Evolutionary conservation across 2,888 invertebrate species (phyloP), one percentile per base, ranked within the genome.

Genomic region (Acanthosepion esculentum): DNA sequence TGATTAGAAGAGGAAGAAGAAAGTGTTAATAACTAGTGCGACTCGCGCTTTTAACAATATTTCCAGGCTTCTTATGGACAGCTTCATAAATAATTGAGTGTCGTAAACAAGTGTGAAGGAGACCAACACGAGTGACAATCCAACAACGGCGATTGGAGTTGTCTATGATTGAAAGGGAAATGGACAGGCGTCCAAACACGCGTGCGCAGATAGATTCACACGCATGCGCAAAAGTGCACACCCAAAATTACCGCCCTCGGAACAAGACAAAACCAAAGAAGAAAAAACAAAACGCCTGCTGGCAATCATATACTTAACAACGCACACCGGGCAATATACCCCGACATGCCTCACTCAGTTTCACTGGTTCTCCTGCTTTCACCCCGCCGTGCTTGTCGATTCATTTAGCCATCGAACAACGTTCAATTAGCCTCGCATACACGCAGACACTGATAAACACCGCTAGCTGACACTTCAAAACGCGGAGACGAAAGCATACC

Each of bases 221-320:
- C n/a, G 59, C 59, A 59, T 23, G 59, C 59, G 59, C 23, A 59
- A 23, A 23, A 23, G 23, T 23, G 20, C 23, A 59, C 59, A 23
- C 59, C 59, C 23, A 23, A 23, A 59, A 59, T 59, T 59, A 59
- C 20, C 59, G 59, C 59, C 23, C 59, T 7, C 23, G 23, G 20
- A 59, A 41, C 41, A 41, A 41, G 41, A 41, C 41, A 41, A 41
- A 41, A 41, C 41, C 41, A 41, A 41, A 41, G 2, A 41, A 41
- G 2, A 41, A 41, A 41, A 41, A 59, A 20, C 6, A 23, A 59
- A 59, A 59, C 0, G 20, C 59, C 23, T 78, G 78, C 29, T 29
- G n/a, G 78, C 12, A 78, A 78, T 78, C 78, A 78, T 78, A 78
- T 78, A 78, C 78, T 78, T 78, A 78, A 78, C 78, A 78, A 78